Base-by-base conservation (phyloP, 2,113 vertebrate species). In the Aleadryas rufinucha region DNA sequence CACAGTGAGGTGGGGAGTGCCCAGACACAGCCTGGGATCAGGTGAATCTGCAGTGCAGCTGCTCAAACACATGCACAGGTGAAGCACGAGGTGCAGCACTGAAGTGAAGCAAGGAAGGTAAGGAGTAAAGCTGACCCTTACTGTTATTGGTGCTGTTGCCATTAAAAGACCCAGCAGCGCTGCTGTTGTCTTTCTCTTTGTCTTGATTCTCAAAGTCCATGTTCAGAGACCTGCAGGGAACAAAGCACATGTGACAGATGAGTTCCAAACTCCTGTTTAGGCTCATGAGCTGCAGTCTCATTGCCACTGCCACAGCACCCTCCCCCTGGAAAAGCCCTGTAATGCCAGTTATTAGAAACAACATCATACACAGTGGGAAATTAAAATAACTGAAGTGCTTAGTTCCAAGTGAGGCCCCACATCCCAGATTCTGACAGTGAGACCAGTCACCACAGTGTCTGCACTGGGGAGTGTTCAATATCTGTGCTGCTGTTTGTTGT, bases 191-290 rank as follows among this genome's bases (percentile, higher is more conserved):
- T 95, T 99, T 99, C 96, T 99, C 99, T 93, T 99, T 99, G 95
- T 99, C 99, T 98, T 99, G 99, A 98, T 99, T 99, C 98, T 99
- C 99, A 97, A 99, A 99, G 97, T 99, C 99, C 99, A 99, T 99
- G 97, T 99, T 99, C 97, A 99, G 99, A 95, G 99, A 99, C 97
- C 99, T 99, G 98, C 77, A 97, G 61, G 37, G 70, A 92, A 87
- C 70, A 88, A 84, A 84, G 66, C 72, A 90, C 84, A 83, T 4
- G 53, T 21, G 75, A 21, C 44, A 96, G 59, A 10, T 64, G 85
- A 94, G 30, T 76, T 97, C 84, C 33, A 83, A 76, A 54, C 33
- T 44, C 68, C 64, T 28, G 11, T 8, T 59, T 3, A 49, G 42
- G 59, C 50, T 57, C 70, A 31, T 64, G 31, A 54, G 63, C 71